These are phyloP conservation scores for Chelonoidis abingdonii DNA, from an alignment of 2,113 vertebrate genomes.

Conservation along the genomic window DNA sequence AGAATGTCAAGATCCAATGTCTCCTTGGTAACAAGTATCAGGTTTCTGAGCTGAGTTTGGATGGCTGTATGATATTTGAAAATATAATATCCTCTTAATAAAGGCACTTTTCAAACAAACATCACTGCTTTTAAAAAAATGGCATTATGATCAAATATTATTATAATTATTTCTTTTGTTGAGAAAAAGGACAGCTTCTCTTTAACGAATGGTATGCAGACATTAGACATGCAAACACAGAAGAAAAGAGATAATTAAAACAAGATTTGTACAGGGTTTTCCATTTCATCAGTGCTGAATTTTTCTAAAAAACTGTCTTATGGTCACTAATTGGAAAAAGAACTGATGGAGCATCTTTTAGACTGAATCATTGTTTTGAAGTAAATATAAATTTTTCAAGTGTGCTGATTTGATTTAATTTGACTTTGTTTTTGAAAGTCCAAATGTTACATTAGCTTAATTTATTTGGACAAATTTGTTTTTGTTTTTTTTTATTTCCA, in stretches of 20 bases:
- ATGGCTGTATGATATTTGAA: slow-evolving; percentile 21
- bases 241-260: slow-evolving; percentile 84
- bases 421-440: slow-evolving; percentile 45
- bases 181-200: slow-evolving; percentile 62
- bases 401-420: slow-evolving; percentile 33
- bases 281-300: slow-evolving; percentile 67
- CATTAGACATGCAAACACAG: slow-evolving; percentile 77
- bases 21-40: slow-evolving; percentile 44
- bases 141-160: slow-evolving; percentile 27
- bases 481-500: not conserved
- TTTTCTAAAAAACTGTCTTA: slow-evolving; percentile 52
- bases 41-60: slow-evolving; percentile 11
- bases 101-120: slow-evolving; percentile 44
- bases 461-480: slow-evolving; percentile 35
- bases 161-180: slow-evolving; percentile 2
- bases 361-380: slow-evolving; percentile 51
- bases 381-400: slow-evolving; percentile 51
- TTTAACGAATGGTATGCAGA: slow-evolving; percentile 73
- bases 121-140: slow-evolving; percentile 32
- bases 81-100: slow-evolving; percentile 7
- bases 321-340: slow-evolving; percentile 23
- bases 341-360: slow-evolving; percentile 58
- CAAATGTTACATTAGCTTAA: slow-evolving; percentile 39
- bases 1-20: slow-evolving; percentile 35
- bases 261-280: slow-evolving; percentile 77